A percentile compares a stretch with the other conserved stretches of the same genome.
These are phyloP conservation scores for Onthophagus taurus DNA, from an alignment of 1,140 invertebrate species.

Conservation along the genomic window DNA sequence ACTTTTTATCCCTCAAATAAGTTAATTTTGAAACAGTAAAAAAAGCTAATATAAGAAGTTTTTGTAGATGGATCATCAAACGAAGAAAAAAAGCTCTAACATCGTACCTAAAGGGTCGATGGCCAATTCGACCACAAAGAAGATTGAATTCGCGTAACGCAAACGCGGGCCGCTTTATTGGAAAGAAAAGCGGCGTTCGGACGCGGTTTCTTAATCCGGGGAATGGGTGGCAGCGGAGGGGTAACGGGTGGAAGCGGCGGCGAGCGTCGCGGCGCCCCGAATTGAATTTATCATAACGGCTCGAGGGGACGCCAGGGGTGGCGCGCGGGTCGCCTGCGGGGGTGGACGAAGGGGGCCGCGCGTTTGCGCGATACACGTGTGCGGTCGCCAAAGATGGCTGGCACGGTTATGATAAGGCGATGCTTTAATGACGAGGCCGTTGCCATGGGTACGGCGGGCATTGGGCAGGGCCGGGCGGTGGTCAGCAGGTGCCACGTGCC, in stretches of 20 bases:
- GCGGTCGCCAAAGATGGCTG: slow-evolving; percentile 41
- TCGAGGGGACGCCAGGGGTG: slow-evolving; percentile 12
- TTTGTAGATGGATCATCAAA: no score
- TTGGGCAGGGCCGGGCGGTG: slow-evolving; percentile 38
- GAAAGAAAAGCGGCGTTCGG: slow-evolving; percentile 16
- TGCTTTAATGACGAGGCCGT: slow-evolving; percentile 43
- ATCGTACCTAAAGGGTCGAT: no score
- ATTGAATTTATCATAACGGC: slow-evolving; percentile 23
- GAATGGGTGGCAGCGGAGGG: background rate
- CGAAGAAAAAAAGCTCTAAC: no score
- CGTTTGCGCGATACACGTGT: slow-evolving; percentile 22
- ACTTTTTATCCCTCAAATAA: no score
- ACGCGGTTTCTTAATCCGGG: no score
- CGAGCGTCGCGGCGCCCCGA: slow-evolving; percentile 20
- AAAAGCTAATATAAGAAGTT: no score
- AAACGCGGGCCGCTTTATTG: slow-evolving; percentile 2
- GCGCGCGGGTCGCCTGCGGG: slow-evolving; percentile 27
- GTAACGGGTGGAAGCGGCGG: background rate
- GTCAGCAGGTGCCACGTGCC: slow-evolving; percentile 29
- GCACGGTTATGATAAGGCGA: slow-evolving; percentile 44
- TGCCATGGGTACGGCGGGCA: slow-evolving; percentile 38
- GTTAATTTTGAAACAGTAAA: no score
- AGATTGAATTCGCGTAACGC: slow-evolving; percentile 16
- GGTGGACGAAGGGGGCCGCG: slow-evolving; percentile 10
- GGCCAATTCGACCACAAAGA: no score